Evolutionary conservation across 2,888 invertebrate genomes (phyloP).

Genomic region (Tromatobia lineatoria): DNA sequence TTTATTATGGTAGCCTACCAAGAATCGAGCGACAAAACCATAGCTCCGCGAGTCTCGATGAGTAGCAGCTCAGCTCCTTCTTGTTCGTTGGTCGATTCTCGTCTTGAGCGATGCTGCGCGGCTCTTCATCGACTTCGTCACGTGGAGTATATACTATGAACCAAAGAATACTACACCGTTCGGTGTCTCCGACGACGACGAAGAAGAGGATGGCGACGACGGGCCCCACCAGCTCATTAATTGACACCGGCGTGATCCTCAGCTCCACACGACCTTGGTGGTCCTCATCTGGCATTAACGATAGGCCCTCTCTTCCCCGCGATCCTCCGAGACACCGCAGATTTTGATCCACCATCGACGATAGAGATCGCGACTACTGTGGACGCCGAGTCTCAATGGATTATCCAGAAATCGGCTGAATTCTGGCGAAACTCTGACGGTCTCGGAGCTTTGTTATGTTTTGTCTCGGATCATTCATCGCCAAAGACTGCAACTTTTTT

Average conservation of each 20-base stretch:
- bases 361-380: conserved; percentile 61
- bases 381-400: conserved; percentile 22
- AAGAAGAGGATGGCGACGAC: conserved; percentile 49
- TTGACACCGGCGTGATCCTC: conserved; percentile 84
- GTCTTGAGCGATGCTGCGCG: conserved; percentile 8
- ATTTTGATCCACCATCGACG: conserved; percentile 63
- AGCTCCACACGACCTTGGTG: conserved; percentile 83
- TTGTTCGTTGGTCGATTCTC: conserved; percentile 62
- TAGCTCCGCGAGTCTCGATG: conserved; percentile 70
- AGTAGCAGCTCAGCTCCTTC: conserved; percentile 63
- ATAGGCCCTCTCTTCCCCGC: conserved; percentile 61
- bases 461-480: not conserved
- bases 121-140: conserved; percentile 48
- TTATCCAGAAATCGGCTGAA: conserved; percentile 55
- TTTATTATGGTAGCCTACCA: conserved; percentile 84
- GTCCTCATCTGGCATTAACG: conserved; percentile 78
- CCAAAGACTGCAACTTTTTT: not conserved
- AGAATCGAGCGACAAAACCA: conserved; percentile 84
- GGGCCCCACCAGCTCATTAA: conserved; percentile 81
- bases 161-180: conserved; percentile 7
- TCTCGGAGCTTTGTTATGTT: not conserved
- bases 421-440: conserved; percentile 45
- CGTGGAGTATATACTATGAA: conserved; percentile 33
- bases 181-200: conserved; percentile 32
- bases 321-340: conserved; percentile 56